Conservation (phyloP, 2,888 invertebrate species). For the Perdita meconis region DNA sequence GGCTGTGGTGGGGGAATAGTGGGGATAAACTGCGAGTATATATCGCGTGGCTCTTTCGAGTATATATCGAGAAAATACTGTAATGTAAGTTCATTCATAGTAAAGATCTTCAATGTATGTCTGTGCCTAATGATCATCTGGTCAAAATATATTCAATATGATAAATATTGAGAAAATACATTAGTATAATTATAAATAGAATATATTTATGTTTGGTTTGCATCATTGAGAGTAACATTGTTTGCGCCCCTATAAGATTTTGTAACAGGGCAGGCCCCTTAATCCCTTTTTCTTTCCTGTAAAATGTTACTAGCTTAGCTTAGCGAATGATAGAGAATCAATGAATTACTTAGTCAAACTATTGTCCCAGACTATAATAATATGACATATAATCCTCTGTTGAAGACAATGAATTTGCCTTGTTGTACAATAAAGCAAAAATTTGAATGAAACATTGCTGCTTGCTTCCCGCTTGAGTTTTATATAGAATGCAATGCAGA, state of each 20-base stretch:
- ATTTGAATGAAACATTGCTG: conserved; percentile 80
- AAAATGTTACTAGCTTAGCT: conserved; percentile 81
- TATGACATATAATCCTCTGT: conserved; percentile 82
- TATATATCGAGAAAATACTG: too few relatives aligned
- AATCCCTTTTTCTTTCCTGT: conserved; percentile 72
- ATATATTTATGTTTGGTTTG: conserved; percentile 80
- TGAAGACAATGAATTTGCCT: conserved; percentile 81
- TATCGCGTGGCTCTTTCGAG: too few relatives aligned
- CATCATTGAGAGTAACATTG: conserved; percentile 78
- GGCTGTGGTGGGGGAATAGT: too few relatives aligned
- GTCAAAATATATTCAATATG: conserved; percentile 72
- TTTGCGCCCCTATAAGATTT: conserved; percentile 78
- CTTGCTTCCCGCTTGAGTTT: conserved; percentile 82
- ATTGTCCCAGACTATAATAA: conserved; percentile 78
- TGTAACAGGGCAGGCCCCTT: conserved; percentile 82
- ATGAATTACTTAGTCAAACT: conserved; percentile 79
- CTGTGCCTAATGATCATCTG: conserved; percentile 77
- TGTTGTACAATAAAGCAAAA: conserved; percentile 82
- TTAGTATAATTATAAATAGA: conserved; percentile 76
- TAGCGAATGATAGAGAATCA: conserved; percentile 77
- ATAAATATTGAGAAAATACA: conserved; percentile 68
- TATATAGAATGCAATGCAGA: conserved; percentile 68
- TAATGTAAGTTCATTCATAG: conserved; percentile 74
- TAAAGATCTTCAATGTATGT: conserved; percentile 68
- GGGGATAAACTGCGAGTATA: too few relatives aligned